Percentiles rank a stretch among this genome's conserved stretches.
These are phyloP conservation scores for Drosophila bipectinata DNA, from an alignment of 1,140 invertebrate species.

Conservation along the genomic window DNA sequence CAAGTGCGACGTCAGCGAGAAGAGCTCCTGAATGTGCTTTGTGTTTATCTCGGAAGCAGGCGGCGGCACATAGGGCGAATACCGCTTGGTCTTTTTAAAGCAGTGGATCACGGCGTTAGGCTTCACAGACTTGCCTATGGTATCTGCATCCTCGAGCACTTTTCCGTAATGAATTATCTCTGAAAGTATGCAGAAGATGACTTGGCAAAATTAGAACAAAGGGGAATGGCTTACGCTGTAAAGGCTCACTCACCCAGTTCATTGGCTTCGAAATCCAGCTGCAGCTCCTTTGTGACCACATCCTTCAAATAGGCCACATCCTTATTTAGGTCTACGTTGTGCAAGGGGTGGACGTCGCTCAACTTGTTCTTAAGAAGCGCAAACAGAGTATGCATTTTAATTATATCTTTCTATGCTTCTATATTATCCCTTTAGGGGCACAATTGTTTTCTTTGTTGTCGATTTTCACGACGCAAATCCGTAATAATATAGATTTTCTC, in stretches of 20 bases:
- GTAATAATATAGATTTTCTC: neutral
- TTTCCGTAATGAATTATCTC: slow-evolving; percentile 72
- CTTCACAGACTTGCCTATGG: slow-evolving; percentile 40
- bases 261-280: slow-evolving; percentile 66
- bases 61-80: slow-evolving; percentile 65
- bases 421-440: neutral
- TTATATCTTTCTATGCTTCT: slow-evolving; percentile 16
- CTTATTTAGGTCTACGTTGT: slow-evolving; percentile 67
- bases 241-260: slow-evolving; percentile 65
- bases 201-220: slow-evolving; percentile 37
- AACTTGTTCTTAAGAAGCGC: slow-evolving; percentile 74
- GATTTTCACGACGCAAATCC: neutral
- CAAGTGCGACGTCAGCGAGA: slow-evolving; percentile 75
- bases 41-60: slow-evolving; percentile 55
- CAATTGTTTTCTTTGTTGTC: slow-evolving; percentile 1
- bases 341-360: slow-evolving; percentile 67
- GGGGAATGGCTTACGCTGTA: neutral
- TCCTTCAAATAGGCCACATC: slow-evolving; percentile 71
- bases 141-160: slow-evolving; percentile 60
- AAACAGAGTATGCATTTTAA: slow-evolving; percentile 61
- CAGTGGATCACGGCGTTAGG: slow-evolving; percentile 74
- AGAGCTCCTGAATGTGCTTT: slow-evolving; percentile 70
- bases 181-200: slow-evolving; percentile 58
- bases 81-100: slow-evolving; percentile 69
- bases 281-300: slow-evolving; percentile 60